phyloP scores from a whole-genome alignment of 1,140 invertebrate species.

The Hetaerina americana region DNA sequence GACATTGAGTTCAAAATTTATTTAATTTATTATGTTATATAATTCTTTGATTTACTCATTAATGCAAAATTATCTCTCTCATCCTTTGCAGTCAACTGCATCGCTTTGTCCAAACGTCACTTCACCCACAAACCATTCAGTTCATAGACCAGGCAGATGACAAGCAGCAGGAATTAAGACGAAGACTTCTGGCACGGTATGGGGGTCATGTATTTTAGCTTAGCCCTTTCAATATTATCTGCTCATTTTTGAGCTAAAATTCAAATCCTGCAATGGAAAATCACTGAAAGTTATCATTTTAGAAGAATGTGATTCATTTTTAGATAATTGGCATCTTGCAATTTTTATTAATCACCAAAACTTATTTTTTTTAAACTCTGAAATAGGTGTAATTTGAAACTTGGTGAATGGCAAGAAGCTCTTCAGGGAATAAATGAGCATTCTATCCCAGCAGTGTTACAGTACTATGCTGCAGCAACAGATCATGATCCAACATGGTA shows the following conservation, averaged over 20 bases:
- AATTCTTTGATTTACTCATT: too few relatives aligned
- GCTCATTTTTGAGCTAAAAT: not conserved
- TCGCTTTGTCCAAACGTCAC: conserved; percentile 58
- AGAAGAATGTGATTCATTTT: not conserved
- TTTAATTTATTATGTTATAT: too few relatives aligned
- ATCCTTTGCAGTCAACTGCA: conserved; percentile 44
- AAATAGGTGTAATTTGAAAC: conserved; percentile 75
- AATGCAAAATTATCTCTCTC: too few relatives aligned
- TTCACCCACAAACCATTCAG: conserved; percentile 26
- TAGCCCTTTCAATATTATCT: not conserved
- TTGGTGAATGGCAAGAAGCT: conserved; percentile 82
- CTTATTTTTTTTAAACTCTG: too few relatives aligned
- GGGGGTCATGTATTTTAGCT: not conserved
- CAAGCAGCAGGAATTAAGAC: conserved; percentile 46
- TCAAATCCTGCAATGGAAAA: not conserved
- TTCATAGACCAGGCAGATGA: conserved; percentile 30
- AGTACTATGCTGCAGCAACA: conserved; percentile 77
- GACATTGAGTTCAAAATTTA: too few relatives aligned
- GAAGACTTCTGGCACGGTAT: conserved; percentile 56
- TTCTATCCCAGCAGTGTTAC: conserved; percentile 69
- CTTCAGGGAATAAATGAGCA: conserved; percentile 63
- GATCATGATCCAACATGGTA: conserved; percentile 80
- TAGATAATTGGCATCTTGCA: too few relatives aligned
- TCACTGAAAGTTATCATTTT: not conserved
- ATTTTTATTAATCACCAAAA: too few relatives aligned